Base-by-base conservation (phyloP, 2,113 vertebrate species). In the Mobula birostris region DNA sequence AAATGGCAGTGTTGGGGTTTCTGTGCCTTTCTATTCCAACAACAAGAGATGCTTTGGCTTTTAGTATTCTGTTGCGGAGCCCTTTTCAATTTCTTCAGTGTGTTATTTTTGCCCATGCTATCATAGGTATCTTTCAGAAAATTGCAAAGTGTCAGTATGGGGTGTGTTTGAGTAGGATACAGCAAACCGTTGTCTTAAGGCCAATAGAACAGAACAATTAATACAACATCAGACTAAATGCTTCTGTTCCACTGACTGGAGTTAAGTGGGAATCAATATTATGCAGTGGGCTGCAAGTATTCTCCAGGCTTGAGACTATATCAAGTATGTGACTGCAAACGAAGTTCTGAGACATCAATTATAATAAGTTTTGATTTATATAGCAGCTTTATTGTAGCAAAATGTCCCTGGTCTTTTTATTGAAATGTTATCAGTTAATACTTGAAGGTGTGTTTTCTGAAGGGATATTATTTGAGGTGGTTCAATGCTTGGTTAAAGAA, bases 201-300 rank as follows among this genome's bases (percentile, higher is more conserved):
- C 56, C 14, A 24, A 4, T 27, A 87, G 56, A 6, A 61, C 83
- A 58, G 9, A 29, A 27, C 56, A 61, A 87, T 48, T 48, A 48
- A 48, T 48, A 48, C 48, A 48, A 48, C 48, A 48, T n/a, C 56
- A 29, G 24, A 27, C 27, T 63, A 56, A 87, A 15, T 29, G 56
- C 24, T 87, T 87, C 56, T 48, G 12, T 87, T 87, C 56, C 83
- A 87, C 7, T 29, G 83, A 63, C 27, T 29, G 8, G 21, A 29
- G 83, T 85, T 61, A 87, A 87, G 56, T 87, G 83, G 56, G 56
- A 87, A 87, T 87, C 83, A 87, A 87, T 87, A 58, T 24, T 87
- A 27, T n/a, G 56, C 56, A 29, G 27, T 56, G 0, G 56, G 19
- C 56, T 87, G 56, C 27, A 85, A 85, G 2, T 27, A 61, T 61